phyloP scores from a whole-genome alignment of 2,888 invertebrate species.

The Bhutanitis thaidina region DNA sequence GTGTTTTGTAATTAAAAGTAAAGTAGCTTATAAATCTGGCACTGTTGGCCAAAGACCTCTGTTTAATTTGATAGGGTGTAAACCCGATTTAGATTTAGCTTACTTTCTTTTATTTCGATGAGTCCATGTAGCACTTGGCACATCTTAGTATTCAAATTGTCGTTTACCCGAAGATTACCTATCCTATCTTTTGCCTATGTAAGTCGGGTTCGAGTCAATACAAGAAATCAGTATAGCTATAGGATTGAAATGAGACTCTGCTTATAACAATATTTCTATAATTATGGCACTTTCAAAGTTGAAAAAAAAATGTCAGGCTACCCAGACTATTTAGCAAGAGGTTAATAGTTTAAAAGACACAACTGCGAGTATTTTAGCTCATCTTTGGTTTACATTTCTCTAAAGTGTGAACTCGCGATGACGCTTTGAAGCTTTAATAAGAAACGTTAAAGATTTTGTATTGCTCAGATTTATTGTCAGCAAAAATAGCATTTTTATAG shows the following conservation, averaged over 20 bases:
- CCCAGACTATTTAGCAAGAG: constrained; percentile 8
- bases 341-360: background rate
- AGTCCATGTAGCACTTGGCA: too few species aligned
- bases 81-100: too few species aligned
- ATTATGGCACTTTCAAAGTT: constrained; percentile 56
- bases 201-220: too few species aligned
- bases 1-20: too few species aligned
- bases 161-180: too few species aligned
- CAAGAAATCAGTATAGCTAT: background rate
- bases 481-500: constrained; percentile 13
- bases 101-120: too few species aligned
- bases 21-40: too few species aligned
- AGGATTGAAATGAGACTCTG: constrained; percentile 31
- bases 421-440: background rate
- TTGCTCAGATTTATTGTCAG: constrained; percentile 17
- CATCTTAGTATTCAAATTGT: too few species aligned
- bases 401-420: too few species aligned
- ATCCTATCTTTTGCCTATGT: too few species aligned
- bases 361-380: background rate
- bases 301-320: constrained; percentile 18
- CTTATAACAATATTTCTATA: constrained; percentile 58
- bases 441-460: constrained; percentile 2
- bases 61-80: too few species aligned
- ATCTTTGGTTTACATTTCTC: background rate
- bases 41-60: too few species aligned